Conservation (phyloP, 2,888 invertebrate species). For the Blomia tropicalis region DNA sequence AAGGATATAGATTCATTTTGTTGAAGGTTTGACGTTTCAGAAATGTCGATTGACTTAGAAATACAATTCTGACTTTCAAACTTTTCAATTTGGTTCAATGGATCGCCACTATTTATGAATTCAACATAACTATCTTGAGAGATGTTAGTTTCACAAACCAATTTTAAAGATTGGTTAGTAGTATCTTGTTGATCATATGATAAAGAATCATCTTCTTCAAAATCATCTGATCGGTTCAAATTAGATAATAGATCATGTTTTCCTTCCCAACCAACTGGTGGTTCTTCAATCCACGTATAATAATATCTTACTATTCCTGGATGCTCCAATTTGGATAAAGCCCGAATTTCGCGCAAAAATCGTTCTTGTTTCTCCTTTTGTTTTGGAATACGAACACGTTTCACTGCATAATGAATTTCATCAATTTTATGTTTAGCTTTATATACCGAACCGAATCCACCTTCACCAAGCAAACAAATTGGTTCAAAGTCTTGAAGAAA, state of each 20-base stretch:
- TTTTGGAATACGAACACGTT: constrained; percentile 66
- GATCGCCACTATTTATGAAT: too few species aligned
- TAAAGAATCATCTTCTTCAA: not conserved
- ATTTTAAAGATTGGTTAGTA: not conserved
- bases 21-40: not conserved
- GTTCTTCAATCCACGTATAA: constrained; percentile 85
- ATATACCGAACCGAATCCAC: constrained; percentile 93
- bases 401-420: constrained; percentile 83
- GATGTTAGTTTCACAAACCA: not conserved
- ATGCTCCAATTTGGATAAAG: constrained; percentile 83
- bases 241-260: constrained; percentile 52
- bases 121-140: too few species aligned
- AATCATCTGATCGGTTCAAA: not conserved
- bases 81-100: too few species aligned
- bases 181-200: not conserved
- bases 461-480: constrained; percentile 61
- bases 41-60: not conserved
- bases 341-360: constrained; percentile 84
- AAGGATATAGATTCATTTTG: not conserved
- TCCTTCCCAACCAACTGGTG: constrained; percentile 74
- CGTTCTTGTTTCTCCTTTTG: constrained; percentile 65
- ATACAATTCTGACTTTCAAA: not conserved
- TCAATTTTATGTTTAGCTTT: constrained; percentile 85
- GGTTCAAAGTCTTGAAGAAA: constrained; percentile 71
- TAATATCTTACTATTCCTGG: constrained; percentile 86